phyloP scores from a whole-genome alignment of 2,888 invertebrate genomes.

The Notocelia uddmanniana region DNA sequence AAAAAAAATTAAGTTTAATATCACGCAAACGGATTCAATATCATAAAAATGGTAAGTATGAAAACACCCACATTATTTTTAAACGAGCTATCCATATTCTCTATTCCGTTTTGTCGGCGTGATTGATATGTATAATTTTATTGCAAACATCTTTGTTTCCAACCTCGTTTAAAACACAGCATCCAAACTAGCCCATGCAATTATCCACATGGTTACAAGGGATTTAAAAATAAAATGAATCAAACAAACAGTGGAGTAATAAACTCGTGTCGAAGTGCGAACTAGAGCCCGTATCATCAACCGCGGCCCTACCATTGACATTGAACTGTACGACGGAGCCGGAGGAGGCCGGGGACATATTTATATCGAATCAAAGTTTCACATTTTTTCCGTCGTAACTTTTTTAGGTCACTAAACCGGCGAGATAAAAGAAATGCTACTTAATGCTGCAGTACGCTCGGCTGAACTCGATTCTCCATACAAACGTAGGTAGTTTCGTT shows the following conservation, averaged over 20 bases:
- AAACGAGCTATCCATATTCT: too few species aligned
- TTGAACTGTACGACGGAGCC: conserved; percentile 69
- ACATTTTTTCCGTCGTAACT: too few species aligned
- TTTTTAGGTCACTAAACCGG: too few species aligned
- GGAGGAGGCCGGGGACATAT: conserved; percentile 52
- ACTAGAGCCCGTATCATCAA: conserved; percentile 66
- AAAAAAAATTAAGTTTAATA: too few species aligned
- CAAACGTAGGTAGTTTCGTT: too few species aligned
- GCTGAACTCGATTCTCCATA: too few species aligned
- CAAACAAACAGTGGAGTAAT: conserved; percentile 54
- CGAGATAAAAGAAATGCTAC: too few species aligned
- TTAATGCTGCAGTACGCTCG: too few species aligned
- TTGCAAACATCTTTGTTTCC: background rate
- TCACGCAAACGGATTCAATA: too few species aligned
- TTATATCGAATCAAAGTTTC: background rate
- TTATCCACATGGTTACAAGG: conserved; percentile 8
- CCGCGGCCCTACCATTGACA: conserved; percentile 74
- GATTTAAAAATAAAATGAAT: conserved; percentile 45
- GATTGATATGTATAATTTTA: background rate
- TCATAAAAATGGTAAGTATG: too few species aligned
- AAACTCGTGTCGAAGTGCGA: conserved; percentile 53
- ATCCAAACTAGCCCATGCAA: background rate
- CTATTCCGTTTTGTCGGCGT: too few species aligned
- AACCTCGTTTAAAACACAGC: background rate
- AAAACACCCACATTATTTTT: too few species aligned